Percentiles rank a stretch among this genome's conserved stretches.
Conservation (phyloP, 2,113 vertebrate species). For the Bagarius yarrelli region DNA sequence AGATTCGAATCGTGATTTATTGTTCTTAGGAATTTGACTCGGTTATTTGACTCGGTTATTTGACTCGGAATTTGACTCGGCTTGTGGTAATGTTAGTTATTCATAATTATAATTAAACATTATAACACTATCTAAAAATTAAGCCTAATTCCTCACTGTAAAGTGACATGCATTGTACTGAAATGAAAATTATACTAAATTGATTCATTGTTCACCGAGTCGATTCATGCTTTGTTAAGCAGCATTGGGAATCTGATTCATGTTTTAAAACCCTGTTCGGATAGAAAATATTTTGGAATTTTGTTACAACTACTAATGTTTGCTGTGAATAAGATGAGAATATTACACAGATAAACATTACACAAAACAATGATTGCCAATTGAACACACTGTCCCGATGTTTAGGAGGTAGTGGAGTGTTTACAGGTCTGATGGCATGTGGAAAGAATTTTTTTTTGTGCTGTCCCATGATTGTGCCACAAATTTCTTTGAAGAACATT, state of each 20-base stretch:
- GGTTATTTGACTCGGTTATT: too few species aligned
- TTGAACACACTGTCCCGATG: neutral
- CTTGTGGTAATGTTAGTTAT: neutral
- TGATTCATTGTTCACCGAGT: neutral
- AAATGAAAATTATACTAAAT: neutral
- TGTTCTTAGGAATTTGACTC: neutral
- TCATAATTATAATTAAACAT: too few species aligned
- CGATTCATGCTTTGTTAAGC: neutral
- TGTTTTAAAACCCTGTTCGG: neutral
- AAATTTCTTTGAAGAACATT: neutral
- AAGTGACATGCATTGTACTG: neutral
- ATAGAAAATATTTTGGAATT: neutral
- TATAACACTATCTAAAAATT: neutral
- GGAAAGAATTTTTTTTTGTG: neutral
- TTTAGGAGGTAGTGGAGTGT: neutral
- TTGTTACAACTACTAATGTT: neutral
- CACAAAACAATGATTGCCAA: neutral
- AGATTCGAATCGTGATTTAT: neutral
- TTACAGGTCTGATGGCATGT: neutral
- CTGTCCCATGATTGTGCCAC: neutral
- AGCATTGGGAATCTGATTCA: neutral
- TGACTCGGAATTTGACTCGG: neutral
- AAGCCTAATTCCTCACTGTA: neutral
- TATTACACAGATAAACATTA: neutral
- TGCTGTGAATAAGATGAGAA: neutral